These are phyloP conservation scores for Glandiceps talaboti DNA, from an alignment of 53 echinoderm and acorn worm genomes.

Conservation along the genomic window DNA sequence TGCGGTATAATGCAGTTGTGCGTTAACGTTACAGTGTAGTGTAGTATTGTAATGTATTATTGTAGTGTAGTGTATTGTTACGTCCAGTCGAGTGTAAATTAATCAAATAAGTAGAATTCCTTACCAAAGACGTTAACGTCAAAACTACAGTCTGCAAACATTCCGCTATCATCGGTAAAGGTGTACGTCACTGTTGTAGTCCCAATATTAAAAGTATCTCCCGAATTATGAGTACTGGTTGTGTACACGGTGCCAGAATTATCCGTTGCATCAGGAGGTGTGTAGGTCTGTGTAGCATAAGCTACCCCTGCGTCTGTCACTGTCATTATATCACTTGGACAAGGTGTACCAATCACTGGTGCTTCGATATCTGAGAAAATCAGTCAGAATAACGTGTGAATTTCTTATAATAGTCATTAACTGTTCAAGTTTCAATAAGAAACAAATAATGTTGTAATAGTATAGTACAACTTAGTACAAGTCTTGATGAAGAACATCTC, in stretches of 20 bases:
- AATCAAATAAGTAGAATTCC: too few species aligned
- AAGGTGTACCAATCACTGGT: not conserved
- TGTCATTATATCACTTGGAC: not conserved
- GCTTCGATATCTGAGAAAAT: not conserved
- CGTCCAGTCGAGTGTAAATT: too few species aligned
- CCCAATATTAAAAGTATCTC: not conserved
- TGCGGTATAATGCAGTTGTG: too few species aligned
- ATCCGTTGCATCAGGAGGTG: not conserved
- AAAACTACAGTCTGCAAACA: not conserved
- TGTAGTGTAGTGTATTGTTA: too few species aligned
- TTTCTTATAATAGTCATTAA: too few species aligned
- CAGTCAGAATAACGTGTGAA: too few species aligned
- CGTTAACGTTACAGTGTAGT: too few species aligned
- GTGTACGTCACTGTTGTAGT: not conserved
- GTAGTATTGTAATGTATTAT: too few species aligned
- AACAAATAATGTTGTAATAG: too few species aligned
- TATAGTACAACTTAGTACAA: too few species aligned
- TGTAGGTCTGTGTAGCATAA: not conserved
- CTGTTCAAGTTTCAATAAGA: too few species aligned
- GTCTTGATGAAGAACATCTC: too few species aligned
- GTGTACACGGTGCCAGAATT: not conserved
- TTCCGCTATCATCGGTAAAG: not conserved
- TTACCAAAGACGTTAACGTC: not conserved
- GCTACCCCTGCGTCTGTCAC: not conserved
- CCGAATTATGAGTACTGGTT: not conserved